A percentile compares a stretch with the other conserved stretches of the same genome.
phyloP scores from a whole-genome alignment of 2,797 vertebrate genomes.

The Cuniculus paca region DNA sequence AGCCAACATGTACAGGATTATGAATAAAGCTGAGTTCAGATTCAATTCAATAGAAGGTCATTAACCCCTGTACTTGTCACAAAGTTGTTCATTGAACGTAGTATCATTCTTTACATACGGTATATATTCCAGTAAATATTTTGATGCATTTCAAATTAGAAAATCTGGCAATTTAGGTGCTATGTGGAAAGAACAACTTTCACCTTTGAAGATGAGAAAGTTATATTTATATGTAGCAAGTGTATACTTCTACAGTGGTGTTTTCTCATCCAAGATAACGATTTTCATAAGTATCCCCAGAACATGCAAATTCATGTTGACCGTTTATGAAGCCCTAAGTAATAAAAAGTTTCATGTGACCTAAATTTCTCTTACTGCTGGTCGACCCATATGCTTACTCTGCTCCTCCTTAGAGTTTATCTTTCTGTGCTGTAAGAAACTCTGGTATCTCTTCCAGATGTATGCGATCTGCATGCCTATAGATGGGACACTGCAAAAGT shows the following conservation, averaged over 20 bases:
- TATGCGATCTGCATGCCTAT: background rate
- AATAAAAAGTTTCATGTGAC: slow-evolving; percentile 59
- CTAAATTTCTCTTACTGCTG: slow-evolving; percentile 58
- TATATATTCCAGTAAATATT: slow-evolving; percentile 22
- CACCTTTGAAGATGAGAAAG: slow-evolving; percentile 58
- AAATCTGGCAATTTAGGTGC: background rate
- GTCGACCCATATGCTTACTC: slow-evolving; percentile 59
- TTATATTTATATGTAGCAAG: background rate
- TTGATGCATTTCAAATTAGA: slow-evolving; percentile 30
- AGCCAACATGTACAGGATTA: background rate
- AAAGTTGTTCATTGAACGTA: background rate
- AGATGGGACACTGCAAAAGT: background rate
- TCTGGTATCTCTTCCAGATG: background rate
- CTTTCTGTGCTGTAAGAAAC: background rate
- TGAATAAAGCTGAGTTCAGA: background rate
- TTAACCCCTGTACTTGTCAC: background rate
- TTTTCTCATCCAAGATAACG: slow-evolving; percentile 19
- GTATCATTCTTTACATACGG: background rate
- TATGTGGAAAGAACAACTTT: slow-evolving; percentile 44
- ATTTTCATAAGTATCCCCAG: slow-evolving; percentile 25
- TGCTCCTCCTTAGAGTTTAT: background rate
- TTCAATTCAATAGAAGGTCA: background rate
- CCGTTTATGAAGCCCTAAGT: slow-evolving; percentile 45
- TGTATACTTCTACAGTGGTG: background rate
- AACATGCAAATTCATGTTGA: slow-evolving; percentile 56